A percentile compares a stretch with the other conserved stretches of the same genome.
phyloP scores from a whole-genome alignment of 2,888 invertebrate species.

The Himalopsyche anomala region DNA sequence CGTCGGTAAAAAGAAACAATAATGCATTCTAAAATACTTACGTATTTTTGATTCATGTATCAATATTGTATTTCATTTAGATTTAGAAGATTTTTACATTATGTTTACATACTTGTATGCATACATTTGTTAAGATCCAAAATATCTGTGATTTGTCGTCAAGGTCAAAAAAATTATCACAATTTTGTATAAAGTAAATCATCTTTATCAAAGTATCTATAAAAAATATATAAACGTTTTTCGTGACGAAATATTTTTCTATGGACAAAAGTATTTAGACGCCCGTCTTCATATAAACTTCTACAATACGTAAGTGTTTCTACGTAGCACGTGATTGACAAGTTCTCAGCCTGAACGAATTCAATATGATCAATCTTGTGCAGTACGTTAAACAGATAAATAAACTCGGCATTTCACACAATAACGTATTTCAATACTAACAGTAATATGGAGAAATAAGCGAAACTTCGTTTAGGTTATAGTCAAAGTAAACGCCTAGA shows the following conservation, averaged over 20 bases:
- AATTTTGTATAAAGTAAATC: neutral
- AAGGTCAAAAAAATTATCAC: conserved; percentile 18
- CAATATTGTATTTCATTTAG: too few species aligned
- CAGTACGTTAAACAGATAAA: too few species aligned
- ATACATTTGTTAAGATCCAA: neutral
- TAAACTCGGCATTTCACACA: too few species aligned
- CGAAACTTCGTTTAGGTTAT: too few species aligned
- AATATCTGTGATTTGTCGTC: neutral
- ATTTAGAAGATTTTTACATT: too few species aligned
- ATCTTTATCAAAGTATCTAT: neutral
- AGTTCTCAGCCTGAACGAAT: neutral
- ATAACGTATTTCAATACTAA: too few species aligned
- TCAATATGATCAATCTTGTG: too few species aligned
- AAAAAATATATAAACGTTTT: neutral
- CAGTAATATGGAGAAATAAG: too few species aligned
- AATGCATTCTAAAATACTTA: too few species aligned
- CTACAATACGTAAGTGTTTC: neutral
- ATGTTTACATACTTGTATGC: neutral
- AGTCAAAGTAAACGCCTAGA: neutral
- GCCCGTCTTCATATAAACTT: neutral
- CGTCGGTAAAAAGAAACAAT: too few species aligned
- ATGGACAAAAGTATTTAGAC: neutral
- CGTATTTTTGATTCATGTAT: too few species aligned
- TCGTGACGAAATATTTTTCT: neutral
- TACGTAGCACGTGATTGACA: neutral